These are phyloP conservation scores for Apamea monoglypha DNA, from an alignment of 2,888 invertebrate species.

Conservation along the genomic window DNA sequence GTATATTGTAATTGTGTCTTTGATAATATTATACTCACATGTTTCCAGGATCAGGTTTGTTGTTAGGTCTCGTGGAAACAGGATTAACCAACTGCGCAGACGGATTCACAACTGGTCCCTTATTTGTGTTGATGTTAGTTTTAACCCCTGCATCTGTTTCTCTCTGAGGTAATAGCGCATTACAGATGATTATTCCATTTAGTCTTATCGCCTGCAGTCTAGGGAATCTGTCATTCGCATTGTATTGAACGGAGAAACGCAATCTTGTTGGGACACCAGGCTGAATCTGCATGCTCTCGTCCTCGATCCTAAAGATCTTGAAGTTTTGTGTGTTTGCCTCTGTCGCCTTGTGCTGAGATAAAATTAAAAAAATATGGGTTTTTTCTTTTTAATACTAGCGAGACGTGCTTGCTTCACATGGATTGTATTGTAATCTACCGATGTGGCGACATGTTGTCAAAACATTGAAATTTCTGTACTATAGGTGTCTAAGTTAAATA, in stretches of 20 bases:
- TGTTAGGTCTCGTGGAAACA: not conserved
- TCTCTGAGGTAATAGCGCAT: not conserved
- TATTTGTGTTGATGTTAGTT: not conserved
- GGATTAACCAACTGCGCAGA: too few relatives aligned
- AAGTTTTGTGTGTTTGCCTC: not conserved
- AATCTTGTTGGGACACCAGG: not conserved
- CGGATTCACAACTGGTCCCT: not conserved
- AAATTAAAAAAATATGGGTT: not conserved
- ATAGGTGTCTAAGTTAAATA: not conserved
- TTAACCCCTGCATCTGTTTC: not conserved
- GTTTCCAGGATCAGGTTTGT: not conserved
- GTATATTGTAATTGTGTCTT: not conserved
- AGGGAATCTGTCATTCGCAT: not conserved
- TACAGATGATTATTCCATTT: not conserved
- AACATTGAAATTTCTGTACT: not conserved
- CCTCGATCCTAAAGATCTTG: not conserved
- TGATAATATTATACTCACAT: not conserved
- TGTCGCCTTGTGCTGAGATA: not conserved
- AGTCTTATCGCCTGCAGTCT: not conserved
- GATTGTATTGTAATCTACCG: not conserved
- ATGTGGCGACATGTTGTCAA: not conserved
- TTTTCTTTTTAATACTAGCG: not conserved
- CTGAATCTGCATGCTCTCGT: not conserved
- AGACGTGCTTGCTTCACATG: not conserved
- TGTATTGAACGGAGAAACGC: not conserved